Base-by-base conservation (phyloP, 2,797 vertebrate species). In the Falco cherrug region DNA sequence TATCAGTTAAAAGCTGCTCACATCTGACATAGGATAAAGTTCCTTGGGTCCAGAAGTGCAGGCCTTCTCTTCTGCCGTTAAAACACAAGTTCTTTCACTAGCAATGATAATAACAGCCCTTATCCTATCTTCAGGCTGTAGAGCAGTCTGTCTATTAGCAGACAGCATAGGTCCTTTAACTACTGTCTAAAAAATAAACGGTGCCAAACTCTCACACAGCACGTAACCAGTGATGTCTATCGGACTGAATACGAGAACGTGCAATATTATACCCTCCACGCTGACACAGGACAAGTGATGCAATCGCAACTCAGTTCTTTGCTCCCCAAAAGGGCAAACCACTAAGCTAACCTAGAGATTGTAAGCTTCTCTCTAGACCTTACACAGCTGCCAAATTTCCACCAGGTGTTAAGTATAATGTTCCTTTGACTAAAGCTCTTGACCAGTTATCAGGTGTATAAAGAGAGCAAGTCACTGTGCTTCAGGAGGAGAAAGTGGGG, bases 101-200 rank as follows among this genome's bases (percentile, higher is more conserved):
- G 33, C 33, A 41, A 2, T 60, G 31, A 5, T 5, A 43, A 6
- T 6, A 65, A 9, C 45, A 33, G 64, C 10, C 33, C 35, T 61
- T 47, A 39, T 41, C 43, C 15, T n/a, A 4, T 24, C 48, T 45
- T 37, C 76, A 63, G 53, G 35, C 63, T 64, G 67, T 21, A 31
- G 35, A 64, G 17, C 67, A 68, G 48, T 21, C 33, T 35, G 35
- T 51, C 41, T 60, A 4, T 45, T 16, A 73, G 60, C 65, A 86
- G 16, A 11, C 10, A 9, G 25, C 47, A 12, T 13, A 37, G 29
- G 33, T 33, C 43, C 67, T 61, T 39, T 22, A 78, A 69, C 10
- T 24, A 6, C 60, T 20, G 3, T 4, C n/a, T 82, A 6, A 61
- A 51, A 74, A 57, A 15, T 12, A 33, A 2, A 24, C 0, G 1